phyloP scores from a whole-genome alignment of 2,113 vertebrate species.

The Zingel zingel region DNA sequence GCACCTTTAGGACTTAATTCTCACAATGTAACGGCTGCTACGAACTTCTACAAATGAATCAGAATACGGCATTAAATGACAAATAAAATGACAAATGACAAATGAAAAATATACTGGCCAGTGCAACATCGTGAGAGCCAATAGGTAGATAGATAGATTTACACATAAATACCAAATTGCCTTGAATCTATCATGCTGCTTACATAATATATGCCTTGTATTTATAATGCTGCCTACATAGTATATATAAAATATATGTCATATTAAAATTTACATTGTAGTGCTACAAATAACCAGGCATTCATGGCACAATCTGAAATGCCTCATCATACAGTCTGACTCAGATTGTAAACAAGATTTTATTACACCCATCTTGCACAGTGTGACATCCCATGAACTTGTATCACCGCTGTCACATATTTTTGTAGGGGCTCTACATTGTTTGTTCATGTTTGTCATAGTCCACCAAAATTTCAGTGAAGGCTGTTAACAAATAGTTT shows the following conservation, averaged over 20 bases:
- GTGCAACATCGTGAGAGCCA: not conserved
- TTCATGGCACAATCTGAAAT: not conserved
- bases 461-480: not conserved
- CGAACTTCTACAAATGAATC: not conserved
- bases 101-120: not conserved
- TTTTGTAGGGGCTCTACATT: not conserved
- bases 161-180: too few relatives aligned
- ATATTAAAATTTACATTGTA: not conserved
- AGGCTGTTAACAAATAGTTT: not conserved
- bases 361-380: not conserved
- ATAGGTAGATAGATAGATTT: too few relatives aligned
- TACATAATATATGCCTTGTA: too few relatives aligned
- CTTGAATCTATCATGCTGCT: too few relatives aligned
- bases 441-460: constrained; percentile 10
- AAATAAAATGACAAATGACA: too few relatives aligned
- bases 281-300: not conserved
- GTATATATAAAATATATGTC: not conserved
- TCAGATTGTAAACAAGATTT: too few relatives aligned
- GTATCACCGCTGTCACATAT: not conserved
- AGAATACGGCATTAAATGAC: not conserved
- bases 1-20: not conserved
- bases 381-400: not conserved
- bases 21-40: not conserved
- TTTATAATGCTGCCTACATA: not conserved
- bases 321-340: not conserved